These are phyloP conservation scores for Metalampra italica DNA, from an alignment of 2,888 invertebrate genomes.

Conservation along the genomic window DNA sequence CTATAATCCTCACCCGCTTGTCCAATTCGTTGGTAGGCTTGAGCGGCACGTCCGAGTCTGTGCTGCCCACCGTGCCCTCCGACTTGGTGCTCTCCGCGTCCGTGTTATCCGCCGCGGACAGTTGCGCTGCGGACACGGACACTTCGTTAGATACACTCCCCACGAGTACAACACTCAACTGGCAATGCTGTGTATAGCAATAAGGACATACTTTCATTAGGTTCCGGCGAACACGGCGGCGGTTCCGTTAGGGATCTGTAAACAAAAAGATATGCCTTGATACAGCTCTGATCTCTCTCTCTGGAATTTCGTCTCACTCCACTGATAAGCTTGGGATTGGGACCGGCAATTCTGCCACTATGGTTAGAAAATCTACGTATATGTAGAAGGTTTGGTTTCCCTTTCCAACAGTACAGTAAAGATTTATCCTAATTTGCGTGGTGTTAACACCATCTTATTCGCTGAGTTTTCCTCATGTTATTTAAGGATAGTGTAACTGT, in stretches of 20 bases:
- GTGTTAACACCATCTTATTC: too few species aligned
- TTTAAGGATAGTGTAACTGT: too few species aligned
- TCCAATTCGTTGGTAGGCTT: slow-evolving; percentile 83
- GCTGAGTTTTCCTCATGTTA: too few species aligned
- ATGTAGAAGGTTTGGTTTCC: too few species aligned
- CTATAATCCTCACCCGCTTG: slow-evolving; percentile 53
- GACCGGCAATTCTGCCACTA: too few species aligned
- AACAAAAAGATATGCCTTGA: background rate
- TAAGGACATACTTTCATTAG: slow-evolving; percentile 51
- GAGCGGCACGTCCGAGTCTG: slow-evolving; percentile 82
- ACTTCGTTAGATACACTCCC: too few species aligned
- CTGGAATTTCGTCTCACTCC: background rate
- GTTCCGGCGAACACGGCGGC: slow-evolving; percentile 42
- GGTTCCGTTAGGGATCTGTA: slow-evolving; percentile 44
- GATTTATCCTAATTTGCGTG: too few species aligned
- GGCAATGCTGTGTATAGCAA: background rate
- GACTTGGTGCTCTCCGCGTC: slow-evolving; percentile 85
- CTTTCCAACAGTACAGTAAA: too few species aligned
- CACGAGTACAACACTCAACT: too few species aligned
- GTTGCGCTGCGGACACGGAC: slow-evolving; percentile 32
- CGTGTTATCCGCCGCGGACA: slow-evolving; percentile 67
- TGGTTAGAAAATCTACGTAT: too few species aligned
- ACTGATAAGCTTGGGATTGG: too few species aligned
- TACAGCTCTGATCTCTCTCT: background rate
- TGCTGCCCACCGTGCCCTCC: slow-evolving; percentile 78